phyloP scores from a whole-genome alignment of 2,797 vertebrate genomes.

The Melanotaenia nigrans region DNA sequence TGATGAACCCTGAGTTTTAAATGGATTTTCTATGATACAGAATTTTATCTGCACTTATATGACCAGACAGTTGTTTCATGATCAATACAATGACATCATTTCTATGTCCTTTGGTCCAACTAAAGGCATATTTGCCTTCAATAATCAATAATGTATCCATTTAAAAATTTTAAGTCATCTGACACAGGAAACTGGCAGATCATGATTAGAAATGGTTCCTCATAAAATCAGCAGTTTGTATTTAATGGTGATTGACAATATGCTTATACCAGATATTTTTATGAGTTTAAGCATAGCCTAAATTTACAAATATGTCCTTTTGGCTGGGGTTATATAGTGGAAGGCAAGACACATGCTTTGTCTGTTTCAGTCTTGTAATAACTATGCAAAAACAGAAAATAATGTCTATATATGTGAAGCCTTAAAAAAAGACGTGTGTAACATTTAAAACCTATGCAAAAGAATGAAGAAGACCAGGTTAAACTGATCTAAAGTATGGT shows the following conservation, averaged over 20 bases:
- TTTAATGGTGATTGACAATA: constrained; percentile 20
- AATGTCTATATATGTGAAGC: constrained; percentile 17
- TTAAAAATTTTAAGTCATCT: neutral
- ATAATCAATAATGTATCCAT: constrained; percentile 16
- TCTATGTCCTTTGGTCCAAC: constrained; percentile 13
- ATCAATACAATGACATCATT: constrained; percentile 6
- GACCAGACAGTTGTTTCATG: constrained; percentile 8
- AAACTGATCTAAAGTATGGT: constrained; percentile 23
- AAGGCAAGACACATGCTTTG: constrained; percentile 13
- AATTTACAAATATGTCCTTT: constrained; percentile 4
- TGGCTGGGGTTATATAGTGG: neutral
- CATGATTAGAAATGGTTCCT: constrained; percentile 2
- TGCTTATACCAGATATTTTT: neutral
- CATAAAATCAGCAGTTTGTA: constrained; percentile 18
- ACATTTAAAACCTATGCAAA: constrained; percentile 29
- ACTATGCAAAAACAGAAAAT: constrained; percentile 33
- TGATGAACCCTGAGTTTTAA: constrained; percentile 24
- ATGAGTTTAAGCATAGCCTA: constrained; percentile 7
- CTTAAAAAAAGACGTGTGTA: constrained; percentile 6
- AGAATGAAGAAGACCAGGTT: constrained; percentile 8
- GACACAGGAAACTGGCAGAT: constrained; percentile 17
- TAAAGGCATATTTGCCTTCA: constrained; percentile 28
- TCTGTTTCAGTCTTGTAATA: constrained; percentile 15
- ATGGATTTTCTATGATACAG: constrained; percentile 37
- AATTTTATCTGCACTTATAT: constrained; percentile 12